Conservation (phyloP, 2,888 invertebrate species). For the Phortica okadai region DNA sequence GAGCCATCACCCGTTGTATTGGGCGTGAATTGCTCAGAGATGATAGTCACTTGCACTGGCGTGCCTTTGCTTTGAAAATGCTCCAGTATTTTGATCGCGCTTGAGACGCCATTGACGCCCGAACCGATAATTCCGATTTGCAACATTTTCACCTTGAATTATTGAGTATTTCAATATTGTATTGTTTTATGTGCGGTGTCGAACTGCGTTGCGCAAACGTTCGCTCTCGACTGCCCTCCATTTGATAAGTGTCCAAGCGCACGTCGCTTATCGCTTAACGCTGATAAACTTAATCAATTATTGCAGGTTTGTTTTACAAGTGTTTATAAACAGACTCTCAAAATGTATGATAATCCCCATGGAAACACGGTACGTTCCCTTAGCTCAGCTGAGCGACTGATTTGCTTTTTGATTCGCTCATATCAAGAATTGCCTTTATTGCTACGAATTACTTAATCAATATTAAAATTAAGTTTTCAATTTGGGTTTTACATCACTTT, state of each 20-base stretch:
- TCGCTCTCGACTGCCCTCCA: not conserved
- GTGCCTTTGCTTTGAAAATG: constrained; percentile 74
- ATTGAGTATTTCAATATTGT: no score
- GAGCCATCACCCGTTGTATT: constrained; percentile 87
- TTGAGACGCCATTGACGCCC: constrained; percentile 84
- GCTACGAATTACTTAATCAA: no score
- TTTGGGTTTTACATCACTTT: no score
- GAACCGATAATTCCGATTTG: constrained; percentile 81
- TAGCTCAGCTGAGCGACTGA: no score
- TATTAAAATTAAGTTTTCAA: no score
- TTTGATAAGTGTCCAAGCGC: not conserved
- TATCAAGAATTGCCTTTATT: no score
- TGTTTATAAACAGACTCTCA: not conserved
- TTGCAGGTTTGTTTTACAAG: not conserved
- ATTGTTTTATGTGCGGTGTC: not conserved
- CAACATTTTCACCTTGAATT: constrained; percentile 45
- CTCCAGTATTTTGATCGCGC: constrained; percentile 83
- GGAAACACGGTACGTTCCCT: not conserved
- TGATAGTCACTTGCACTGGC: constrained; percentile 79
- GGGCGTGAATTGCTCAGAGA: constrained; percentile 83
- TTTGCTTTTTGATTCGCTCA: no score
- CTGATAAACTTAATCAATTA: constrained; percentile 6
- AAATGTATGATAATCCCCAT: not conserved
- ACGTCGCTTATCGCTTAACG: not conserved
- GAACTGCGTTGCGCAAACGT: not conserved